These are phyloP conservation scores for Harpegnathos saltator DNA, from an alignment of 1,140 invertebrate species.

Conservation along the genomic window DNA sequence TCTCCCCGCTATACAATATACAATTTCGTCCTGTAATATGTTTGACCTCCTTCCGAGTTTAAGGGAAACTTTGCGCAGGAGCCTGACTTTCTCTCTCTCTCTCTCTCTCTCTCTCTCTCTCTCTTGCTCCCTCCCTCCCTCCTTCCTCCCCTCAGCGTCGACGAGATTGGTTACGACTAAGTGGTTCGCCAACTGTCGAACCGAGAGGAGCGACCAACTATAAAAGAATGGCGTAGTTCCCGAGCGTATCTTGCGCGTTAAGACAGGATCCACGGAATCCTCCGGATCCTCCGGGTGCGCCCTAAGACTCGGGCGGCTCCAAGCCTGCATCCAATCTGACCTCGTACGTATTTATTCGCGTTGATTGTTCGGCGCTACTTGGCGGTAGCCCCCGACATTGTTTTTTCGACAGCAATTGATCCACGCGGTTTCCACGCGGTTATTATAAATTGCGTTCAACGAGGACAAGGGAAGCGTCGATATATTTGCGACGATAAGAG, in stretches of 20 bases:
- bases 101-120: too few relatives aligned
- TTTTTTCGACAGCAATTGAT: too few relatives aligned
- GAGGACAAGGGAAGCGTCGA: neutral
- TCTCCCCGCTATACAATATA: neutral
- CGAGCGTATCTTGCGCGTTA: constrained; percentile 3
- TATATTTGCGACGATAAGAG: too few relatives aligned
- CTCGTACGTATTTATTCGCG: too few relatives aligned
- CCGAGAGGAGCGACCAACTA: neutral
- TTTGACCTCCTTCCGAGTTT: constrained; percentile 51
- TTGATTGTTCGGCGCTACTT: too few relatives aligned
- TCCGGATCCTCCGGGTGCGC: too few relatives aligned
- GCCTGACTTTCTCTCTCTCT: neutral
- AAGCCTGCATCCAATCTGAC: too few relatives aligned
- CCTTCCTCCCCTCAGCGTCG: too few relatives aligned
- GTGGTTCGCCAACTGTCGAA: constrained; percentile 18
- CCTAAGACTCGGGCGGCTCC: too few relatives aligned
- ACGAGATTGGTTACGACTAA: constrained; percentile 52
- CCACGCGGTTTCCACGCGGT: too few relatives aligned
- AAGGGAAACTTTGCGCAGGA: constrained; percentile 32
- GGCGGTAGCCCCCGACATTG: too few relatives aligned
- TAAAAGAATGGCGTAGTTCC: constrained; percentile 5
- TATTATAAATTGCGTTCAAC: neutral
- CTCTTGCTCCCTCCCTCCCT: too few relatives aligned
- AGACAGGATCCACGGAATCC: neutral
- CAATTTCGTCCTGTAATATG: constrained; percentile 37